Evolutionary conservation across 1,140 invertebrate genomes (phyloP).

Genomic region (Drosophila serrata): DNA sequence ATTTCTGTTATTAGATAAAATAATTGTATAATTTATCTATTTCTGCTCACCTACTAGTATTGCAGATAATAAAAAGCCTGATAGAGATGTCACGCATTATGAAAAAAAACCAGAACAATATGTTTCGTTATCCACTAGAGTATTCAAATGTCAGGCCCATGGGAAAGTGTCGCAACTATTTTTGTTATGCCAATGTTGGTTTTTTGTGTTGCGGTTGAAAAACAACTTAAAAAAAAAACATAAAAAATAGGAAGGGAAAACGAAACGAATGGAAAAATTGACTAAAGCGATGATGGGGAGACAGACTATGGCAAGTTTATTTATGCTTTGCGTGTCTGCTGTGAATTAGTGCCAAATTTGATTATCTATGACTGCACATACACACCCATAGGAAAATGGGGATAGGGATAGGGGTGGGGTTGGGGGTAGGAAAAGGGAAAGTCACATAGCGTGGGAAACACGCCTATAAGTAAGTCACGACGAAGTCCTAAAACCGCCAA

Average conservation of each 20-base stretch:
- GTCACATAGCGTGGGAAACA: slow-evolving; percentile 59
- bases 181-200: slow-evolving; percentile 30
- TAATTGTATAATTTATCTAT: slow-evolving; percentile 11
- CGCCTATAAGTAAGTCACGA: slow-evolving; percentile 71
- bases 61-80: background rate
- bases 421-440: background rate
- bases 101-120: background rate
- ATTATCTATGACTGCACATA: slow-evolving; percentile 77
- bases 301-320: slow-evolving; percentile 77
- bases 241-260: slow-evolving; percentile 13
- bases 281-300: slow-evolving; percentile 43
- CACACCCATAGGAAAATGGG: slow-evolving; percentile 10
- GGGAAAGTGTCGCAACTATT: slow-evolving; percentile 32
- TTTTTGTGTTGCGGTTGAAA: slow-evolving; percentile 61
- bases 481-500: slow-evolving; percentile 27
- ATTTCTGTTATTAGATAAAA: slow-evolving; percentile 3
- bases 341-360: slow-evolving; percentile 84
- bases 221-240: slow-evolving; percentile 40
- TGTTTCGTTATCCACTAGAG: slow-evolving; percentile 13
- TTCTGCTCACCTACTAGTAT: background rate
- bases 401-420: background rate
- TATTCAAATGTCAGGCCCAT: slow-evolving; percentile 28
- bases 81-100: slow-evolving; percentile 1
- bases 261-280: slow-evolving; percentile 42
- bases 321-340: slow-evolving; percentile 82